Evolutionary conservation across 1,140 invertebrate species (phyloP).

Genomic region (Meteorus sp.): DNA sequence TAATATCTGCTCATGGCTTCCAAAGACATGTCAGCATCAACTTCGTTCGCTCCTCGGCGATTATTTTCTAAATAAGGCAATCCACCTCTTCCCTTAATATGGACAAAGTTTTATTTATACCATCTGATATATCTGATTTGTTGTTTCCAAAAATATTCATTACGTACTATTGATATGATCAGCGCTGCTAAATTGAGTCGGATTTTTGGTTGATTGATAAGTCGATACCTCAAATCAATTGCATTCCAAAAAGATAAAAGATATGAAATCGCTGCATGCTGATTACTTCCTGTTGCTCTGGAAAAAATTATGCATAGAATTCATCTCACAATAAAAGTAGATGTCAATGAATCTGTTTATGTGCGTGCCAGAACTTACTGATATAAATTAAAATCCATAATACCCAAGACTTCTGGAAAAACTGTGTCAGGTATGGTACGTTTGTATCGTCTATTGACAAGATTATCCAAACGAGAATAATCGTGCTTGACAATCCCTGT

Average conservation of each 20-base stretch:
- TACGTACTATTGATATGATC: constrained; percentile 35
- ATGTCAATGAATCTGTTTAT: not conserved
- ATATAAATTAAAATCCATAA: constrained; percentile 39
- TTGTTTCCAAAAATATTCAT: constrained; percentile 2
- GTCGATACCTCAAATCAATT: constrained; percentile 40
- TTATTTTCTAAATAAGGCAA: constrained; percentile 37
- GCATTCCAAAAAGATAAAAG: constrained; percentile 40
- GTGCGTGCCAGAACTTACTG: constrained; percentile 32
- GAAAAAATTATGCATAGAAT: not conserved
- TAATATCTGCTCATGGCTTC: constrained; percentile 39
- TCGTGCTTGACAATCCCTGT: constrained; percentile 28
- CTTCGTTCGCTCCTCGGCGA: constrained; percentile 17
- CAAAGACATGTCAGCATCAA: constrained; percentile 42
- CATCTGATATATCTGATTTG: not conserved
- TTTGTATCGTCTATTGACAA: not conserved
- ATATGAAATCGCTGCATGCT: constrained; percentile 32
- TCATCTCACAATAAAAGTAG: not conserved
- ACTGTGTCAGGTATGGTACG: constrained; percentile 29
- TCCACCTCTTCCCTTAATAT: constrained; percentile 38
- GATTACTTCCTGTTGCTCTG: constrained; percentile 26
- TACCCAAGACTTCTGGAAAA: constrained; percentile 43
- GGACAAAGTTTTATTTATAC: constrained; percentile 11
- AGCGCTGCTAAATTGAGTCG: constrained; percentile 41
- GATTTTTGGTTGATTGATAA: constrained; percentile 34
- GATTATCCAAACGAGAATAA: constrained; percentile 10